phyloP scores from a whole-genome alignment of 2,888 invertebrate species.

The Artemia sinica region DNA sequence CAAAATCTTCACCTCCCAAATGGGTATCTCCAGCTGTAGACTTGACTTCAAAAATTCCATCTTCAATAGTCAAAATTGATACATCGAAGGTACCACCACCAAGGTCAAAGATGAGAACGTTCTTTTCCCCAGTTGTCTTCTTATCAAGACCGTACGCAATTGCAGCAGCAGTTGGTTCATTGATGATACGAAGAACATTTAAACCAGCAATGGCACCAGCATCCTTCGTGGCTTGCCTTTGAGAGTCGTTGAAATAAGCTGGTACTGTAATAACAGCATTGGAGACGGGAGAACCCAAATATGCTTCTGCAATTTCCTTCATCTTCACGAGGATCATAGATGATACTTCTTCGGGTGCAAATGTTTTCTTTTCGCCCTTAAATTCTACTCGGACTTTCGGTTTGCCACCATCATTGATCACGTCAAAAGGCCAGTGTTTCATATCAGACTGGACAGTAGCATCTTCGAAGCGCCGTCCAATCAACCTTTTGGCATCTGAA shows the following conservation, averaged over 20 bases:
- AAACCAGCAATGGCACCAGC: constrained; percentile 38
- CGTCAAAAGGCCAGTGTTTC: constrained; percentile 44
- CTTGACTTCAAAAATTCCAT: constrained; percentile 49
- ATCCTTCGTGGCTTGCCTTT: constrained; percentile 67
- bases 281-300: constrained; percentile 60
- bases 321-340: constrained; percentile 62
- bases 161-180: constrained; percentile 41
- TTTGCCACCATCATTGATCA: constrained; percentile 33
- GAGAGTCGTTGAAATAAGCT: constrained; percentile 79
- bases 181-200: constrained; percentile 37
- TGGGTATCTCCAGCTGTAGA: constrained; percentile 45
- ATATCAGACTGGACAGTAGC: constrained; percentile 38
- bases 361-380: constrained; percentile 44
- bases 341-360: constrained; percentile 44
- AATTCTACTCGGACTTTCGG: constrained; percentile 40
- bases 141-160: constrained; percentile 38
- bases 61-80: constrained; percentile 47
- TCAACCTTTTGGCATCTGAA: constrained; percentile 33
- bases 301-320: constrained; percentile 80
- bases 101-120: constrained; percentile 44
- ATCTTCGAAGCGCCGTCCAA: constrained; percentile 37
- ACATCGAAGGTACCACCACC: constrained; percentile 52
- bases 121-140: constrained; percentile 35
- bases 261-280: constrained; percentile 80
- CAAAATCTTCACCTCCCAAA: constrained; percentile 35